phyloP scores from a whole-genome alignment of 2,113 vertebrate species.

The Empidonax traillii region DNA sequence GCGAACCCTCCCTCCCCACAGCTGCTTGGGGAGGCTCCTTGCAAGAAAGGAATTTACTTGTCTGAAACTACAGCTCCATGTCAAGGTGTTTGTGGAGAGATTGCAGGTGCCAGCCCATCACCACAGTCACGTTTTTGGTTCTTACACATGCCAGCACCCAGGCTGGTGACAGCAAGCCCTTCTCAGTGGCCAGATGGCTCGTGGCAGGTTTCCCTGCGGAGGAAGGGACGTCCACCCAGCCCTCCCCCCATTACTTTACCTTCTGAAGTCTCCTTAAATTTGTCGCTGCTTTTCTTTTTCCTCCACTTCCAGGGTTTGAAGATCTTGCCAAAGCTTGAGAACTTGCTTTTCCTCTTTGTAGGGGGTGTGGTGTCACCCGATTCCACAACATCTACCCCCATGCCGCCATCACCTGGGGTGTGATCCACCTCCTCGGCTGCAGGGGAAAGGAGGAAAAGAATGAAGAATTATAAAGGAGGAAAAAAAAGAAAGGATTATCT shows the following conservation, averaged over 20 bases:
- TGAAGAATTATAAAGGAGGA: not conserved
- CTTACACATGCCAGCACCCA: accelerated
- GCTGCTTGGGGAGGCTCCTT: not conserved
- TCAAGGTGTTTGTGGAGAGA: not conserved
- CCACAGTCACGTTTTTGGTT: not conserved
- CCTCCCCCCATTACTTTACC: slow-evolving; percentile 67
- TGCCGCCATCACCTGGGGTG: slow-evolving; percentile 66
- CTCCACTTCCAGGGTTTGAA: slow-evolving; percentile 99
- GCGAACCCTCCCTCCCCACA: not conserved
- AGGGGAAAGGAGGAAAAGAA: not conserved
- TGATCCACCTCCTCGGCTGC: slow-evolving; percentile 85
- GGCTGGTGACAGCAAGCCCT: not conserved
- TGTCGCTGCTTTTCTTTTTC: slow-evolving; percentile 98
- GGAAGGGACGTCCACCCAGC: not conserved
- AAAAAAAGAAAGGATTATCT: not conserved
- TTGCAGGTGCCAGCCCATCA: not conserved
- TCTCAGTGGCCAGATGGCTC: not conserved
- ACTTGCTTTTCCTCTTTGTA: slow-evolving; percentile 95
- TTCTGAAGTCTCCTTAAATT: slow-evolving; percentile 96
- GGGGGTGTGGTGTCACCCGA: slow-evolving; percentile 86
- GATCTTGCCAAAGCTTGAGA: slow-evolving; percentile 94
- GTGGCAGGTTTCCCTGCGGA: not conserved
- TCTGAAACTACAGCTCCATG: not conserved
- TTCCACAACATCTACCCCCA: slow-evolving; percentile 83
- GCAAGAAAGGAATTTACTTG: not conserved